These are phyloP conservation scores for Perithous albicinctus DNA, from an alignment of 2,888 invertebrate genomes.

Conservation along the genomic window DNA sequence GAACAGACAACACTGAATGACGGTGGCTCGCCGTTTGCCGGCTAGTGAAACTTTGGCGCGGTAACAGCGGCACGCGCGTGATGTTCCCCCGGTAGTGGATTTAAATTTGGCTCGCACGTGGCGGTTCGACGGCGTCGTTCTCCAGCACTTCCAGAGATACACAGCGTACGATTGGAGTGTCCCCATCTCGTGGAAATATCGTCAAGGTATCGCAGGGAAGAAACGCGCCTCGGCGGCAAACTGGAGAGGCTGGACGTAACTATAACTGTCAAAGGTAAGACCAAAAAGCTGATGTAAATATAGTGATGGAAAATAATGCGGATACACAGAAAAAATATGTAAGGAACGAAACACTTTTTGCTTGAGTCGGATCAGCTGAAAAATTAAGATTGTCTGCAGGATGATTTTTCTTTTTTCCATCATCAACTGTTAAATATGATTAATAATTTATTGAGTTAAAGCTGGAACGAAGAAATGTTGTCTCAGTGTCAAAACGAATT, in stretches of 20 bases:
- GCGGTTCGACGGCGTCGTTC: conserved; percentile 29
- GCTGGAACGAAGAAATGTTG: too few relatives aligned
- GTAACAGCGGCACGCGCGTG: conserved; percentile 24
- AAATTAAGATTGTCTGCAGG: too few relatives aligned
- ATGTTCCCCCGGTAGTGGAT: conserved; percentile 21
- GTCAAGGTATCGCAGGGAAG: background rate
- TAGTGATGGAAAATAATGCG: background rate
- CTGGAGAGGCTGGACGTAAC: background rate
- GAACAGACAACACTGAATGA: background rate
- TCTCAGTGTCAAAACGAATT: too few relatives aligned
- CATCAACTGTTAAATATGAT: too few relatives aligned
- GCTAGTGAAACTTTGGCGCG: conserved; percentile 2
- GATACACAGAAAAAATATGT: too few relatives aligned
- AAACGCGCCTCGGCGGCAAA: background rate
- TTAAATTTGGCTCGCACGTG: conserved; percentile 49
- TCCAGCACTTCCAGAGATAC: conserved; percentile 9
- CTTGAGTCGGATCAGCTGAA: too few relatives aligned
- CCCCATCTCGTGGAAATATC: conserved; percentile 22
- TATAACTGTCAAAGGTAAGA: background rate
- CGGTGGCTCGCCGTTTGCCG: conserved; percentile 17
- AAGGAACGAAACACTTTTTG: too few relatives aligned
- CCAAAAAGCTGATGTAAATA: background rate
- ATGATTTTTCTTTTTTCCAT: too few relatives aligned
- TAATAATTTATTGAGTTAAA: too few relatives aligned
- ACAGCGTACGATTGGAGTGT: background rate